Evolutionary conservation across 2,797 vertebrate species (phyloP).

Genomic region (Emys orbicularis): DNA sequence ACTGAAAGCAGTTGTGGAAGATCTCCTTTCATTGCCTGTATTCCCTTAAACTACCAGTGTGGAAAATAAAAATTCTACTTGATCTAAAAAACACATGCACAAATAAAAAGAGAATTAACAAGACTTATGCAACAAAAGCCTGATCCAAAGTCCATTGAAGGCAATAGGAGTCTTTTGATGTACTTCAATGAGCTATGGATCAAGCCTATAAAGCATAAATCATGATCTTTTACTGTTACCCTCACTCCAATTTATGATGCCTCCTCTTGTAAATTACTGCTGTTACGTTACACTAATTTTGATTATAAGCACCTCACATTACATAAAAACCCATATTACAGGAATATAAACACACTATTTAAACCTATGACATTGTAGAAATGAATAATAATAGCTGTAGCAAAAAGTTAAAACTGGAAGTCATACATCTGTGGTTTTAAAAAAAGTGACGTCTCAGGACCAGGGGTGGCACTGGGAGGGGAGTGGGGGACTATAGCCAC

Average conservation of each 20-base stretch:
- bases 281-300: not conserved
- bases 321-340: not conserved
- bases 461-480: too few species aligned
- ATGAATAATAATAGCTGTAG: not conserved
- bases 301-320: not conserved
- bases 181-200: not conserved
- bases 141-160: not conserved
- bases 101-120: not conserved
- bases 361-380: not conserved
- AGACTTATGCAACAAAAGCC: not conserved
- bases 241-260: not conserved
- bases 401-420: not conserved
- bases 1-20: not conserved
- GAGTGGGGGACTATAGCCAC: too few species aligned
- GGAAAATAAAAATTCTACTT: not conserved
- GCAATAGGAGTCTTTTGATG: not conserved
- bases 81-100: not conserved
- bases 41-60: not conserved
- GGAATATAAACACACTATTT: not conserved
- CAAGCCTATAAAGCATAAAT: not conserved
- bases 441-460: not conserved
- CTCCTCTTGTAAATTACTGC: not conserved
- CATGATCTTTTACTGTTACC: not conserved
- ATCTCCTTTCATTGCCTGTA: not conserved
- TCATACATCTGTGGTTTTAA: not conserved